Conservation (phyloP, 2,113 vertebrate species). For the Dicerorhinus sumatrensis region DNA sequence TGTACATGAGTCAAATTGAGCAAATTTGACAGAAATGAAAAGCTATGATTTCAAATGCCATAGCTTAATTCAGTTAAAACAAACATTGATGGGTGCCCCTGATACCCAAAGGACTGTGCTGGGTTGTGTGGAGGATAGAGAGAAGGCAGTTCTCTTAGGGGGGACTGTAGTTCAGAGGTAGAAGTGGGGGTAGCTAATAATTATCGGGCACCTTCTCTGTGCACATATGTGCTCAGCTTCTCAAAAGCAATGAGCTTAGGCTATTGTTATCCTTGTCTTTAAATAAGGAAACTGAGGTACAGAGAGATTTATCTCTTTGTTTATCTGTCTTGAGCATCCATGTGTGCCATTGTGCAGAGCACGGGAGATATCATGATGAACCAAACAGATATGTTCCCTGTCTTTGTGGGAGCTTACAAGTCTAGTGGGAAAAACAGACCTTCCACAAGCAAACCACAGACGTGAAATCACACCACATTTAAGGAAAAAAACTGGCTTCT, state of each 20-base stretch:
- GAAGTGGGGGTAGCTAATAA: background rate
- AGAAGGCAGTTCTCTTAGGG: background rate
- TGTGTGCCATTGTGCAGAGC: fast-evolving
- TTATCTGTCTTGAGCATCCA: background rate
- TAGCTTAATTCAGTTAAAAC: background rate
- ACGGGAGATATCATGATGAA: background rate
- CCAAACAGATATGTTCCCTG: background rate
- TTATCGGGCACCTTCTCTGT: background rate
- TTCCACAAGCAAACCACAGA: background rate
- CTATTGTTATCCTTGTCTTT: background rate
- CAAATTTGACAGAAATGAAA: background rate
- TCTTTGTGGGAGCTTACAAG: background rate
- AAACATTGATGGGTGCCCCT: background rate
- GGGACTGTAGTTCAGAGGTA: background rate
- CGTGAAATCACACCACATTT: fast-evolving
- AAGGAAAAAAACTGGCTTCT: background rate
- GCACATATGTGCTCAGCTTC: background rate
- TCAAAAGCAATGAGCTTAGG: background rate
- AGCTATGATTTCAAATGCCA: background rate
- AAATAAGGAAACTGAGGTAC: background rate
- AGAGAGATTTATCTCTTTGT: background rate
- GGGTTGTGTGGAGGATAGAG: background rate
- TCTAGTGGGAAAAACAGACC: background rate
- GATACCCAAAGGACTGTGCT: background rate
- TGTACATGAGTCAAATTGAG: background rate